Evolutionary conservation across 2,797 vertebrate genomes (phyloP).

Genomic region (Microchirus variegatus): DNA sequence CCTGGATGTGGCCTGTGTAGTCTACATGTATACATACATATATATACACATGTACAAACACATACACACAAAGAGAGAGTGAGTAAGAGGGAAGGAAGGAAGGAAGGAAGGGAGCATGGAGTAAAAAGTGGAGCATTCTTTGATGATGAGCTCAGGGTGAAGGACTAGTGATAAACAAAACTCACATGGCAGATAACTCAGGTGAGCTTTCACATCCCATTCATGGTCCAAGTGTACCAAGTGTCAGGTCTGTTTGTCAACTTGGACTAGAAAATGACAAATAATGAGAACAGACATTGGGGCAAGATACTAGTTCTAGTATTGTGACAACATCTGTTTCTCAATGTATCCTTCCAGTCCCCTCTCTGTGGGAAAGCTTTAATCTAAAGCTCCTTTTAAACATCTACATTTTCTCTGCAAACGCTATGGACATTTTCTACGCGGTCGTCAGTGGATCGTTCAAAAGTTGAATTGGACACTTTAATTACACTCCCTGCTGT

Average conservation of each 20-base stretch:
- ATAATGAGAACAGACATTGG: no score
- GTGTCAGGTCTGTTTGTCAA: neutral
- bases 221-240: neutral
- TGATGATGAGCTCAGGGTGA: neutral
- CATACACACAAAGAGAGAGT: neutral
- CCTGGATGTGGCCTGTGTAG: conserved; percentile 63
- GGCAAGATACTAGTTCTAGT: no score
- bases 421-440: no score
- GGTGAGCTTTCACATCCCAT: neutral
- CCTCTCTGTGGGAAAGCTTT: no score
- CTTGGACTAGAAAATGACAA: no score
- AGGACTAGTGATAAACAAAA: neutral
- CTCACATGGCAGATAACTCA: neutral
- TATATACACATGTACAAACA: conserved; percentile 4
- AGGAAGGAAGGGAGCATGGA: conserved; percentile 1
- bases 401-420: no score
- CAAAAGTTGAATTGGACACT: no score
- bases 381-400: no score
- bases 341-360: no score
- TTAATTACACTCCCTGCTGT: no score
- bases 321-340: no score
- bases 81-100: neutral
- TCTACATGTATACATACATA: neutral
- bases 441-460: no score
- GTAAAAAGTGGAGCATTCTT: conserved; percentile 29